A percentile compares a stretch with the other conserved stretches of the same genome.
phyloP scores from a whole-genome alignment of 2,888 invertebrate genomes.

The Cyclophora albipunctata region DNA sequence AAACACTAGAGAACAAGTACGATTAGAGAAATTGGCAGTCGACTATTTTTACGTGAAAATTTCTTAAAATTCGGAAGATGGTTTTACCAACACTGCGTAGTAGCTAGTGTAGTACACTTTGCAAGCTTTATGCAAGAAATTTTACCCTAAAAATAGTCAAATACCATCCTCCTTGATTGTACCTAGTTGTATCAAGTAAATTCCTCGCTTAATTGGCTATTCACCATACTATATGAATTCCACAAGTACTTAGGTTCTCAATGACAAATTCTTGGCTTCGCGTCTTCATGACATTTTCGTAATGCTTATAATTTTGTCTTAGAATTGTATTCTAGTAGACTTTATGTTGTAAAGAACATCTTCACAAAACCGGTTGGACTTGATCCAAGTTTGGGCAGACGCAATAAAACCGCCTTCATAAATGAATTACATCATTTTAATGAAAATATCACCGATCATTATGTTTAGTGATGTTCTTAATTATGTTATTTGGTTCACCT shows the following conservation, averaged over 20 bases:
- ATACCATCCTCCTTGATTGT: too few relatives aligned
- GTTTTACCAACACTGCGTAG: too few relatives aligned
- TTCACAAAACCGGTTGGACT: slow-evolving; percentile 46
- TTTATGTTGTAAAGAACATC: slow-evolving; percentile 32
- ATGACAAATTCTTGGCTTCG: background rate
- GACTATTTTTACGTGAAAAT: too few relatives aligned
- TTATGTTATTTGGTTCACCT: background rate
- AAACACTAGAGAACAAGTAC: background rate
- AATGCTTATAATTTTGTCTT: too few relatives aligned
- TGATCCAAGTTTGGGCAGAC: slow-evolving; percentile 28
- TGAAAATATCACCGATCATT: slow-evolving; percentile 1
- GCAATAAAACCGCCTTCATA: slow-evolving; percentile 24
- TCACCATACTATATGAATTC: slow-evolving; percentile 9
- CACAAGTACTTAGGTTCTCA: background rate
- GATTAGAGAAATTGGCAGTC: too few relatives aligned
- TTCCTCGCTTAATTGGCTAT: background rate
- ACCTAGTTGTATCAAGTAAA: background rate
- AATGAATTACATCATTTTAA: slow-evolving; percentile 29
- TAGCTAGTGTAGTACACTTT: too few relatives aligned
- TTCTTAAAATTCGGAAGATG: too few relatives aligned
- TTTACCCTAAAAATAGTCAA: too few relatives aligned
- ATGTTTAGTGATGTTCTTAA: background rate
- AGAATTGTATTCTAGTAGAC: slow-evolving; percentile 6
- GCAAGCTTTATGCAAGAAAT: too few relatives aligned
- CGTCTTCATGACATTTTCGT: too few relatives aligned